Conservation (phyloP, 2,113 vertebrate genomes). For the Falcunculus frontatus region DNA sequence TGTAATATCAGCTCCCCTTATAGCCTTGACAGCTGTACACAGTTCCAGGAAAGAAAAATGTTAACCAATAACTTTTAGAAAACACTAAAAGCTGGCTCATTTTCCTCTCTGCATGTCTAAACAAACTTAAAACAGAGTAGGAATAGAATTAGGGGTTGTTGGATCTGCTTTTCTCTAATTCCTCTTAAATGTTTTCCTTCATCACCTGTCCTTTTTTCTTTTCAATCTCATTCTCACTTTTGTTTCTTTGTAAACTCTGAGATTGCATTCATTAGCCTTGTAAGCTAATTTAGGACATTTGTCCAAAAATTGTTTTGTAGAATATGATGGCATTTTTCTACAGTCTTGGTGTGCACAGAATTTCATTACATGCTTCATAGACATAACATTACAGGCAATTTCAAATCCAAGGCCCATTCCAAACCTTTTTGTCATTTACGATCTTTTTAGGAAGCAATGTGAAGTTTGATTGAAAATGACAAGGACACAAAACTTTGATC, state of each 20-base stretch:
- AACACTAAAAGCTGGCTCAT: neutral
- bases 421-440: neutral
- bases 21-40: neutral
- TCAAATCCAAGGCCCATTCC: neutral
- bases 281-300: neutral
- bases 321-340: neutral
- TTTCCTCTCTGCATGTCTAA: neutral
- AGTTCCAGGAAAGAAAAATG: neutral
- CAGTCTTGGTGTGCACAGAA: neutral
- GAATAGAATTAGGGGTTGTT: neutral
- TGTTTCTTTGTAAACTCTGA: neutral
- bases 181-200: neutral
- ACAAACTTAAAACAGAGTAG: neutral
- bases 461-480: neutral
- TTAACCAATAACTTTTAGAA: neutral
- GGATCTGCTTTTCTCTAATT: neutral
- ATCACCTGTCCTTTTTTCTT: neutral
- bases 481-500: neutral
- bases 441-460: neutral
- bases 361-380: neutral
- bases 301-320: neutral
- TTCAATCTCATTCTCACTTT: neutral
- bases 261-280: neutral
- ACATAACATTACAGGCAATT: neutral
- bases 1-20: neutral